Evolutionary conservation across 2,888 invertebrate species (phyloP), one percentile per base, ranked within the genome.

Genomic region (Cryptops parisi): DNA sequence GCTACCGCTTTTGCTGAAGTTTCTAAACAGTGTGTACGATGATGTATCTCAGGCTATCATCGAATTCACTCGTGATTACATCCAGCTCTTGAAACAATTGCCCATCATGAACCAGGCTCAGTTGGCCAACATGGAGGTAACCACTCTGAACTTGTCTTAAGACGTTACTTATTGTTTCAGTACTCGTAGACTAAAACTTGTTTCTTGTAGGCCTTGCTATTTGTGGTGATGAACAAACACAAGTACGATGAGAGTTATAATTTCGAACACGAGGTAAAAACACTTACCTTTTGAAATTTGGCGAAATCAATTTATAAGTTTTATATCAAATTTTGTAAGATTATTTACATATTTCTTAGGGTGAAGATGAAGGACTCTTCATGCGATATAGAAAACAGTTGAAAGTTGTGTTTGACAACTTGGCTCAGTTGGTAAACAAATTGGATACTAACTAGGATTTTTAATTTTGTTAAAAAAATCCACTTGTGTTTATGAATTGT

Each of bases 321-420:
- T 45, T n/a, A 15, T 19, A n/a, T 26, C 6, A 27, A 57, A 33
- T 51, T 47, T n/a, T 26, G 25, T 9, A 44, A 24, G n/a, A 12
- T 23, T 22, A 41, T 33, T 3, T 47, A 33, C n/a, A n/a, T 24
- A 17, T 58, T 43, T 60, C n/a, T n/a, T n/a, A 70, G 65, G 72
- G 72, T 1, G 74, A 74, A 62, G 73, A 74, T 56, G 75, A 76
- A 62, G 73, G 72, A 12, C 68, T 69, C 62, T 76, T 75, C 63
- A 66, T 70, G 54, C 73, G 74, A 54, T 75, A 72, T 61, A 64
- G 75, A 54, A 75, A 74, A 61, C 70, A 72, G 47, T 59, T 74
- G 48, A 74, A 73, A 63, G 65, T 72, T 6, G 64, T 75, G 23
- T 72, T 74, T 62, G 74, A 72, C 61, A 75, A 75, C 58, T 57